A percentile compares a stretch with the other conserved stretches of the same genome.
Evolutionary conservation across 1,140 invertebrate species (phyloP).

Genomic region (Caenorhabditis brenneri): DNA sequence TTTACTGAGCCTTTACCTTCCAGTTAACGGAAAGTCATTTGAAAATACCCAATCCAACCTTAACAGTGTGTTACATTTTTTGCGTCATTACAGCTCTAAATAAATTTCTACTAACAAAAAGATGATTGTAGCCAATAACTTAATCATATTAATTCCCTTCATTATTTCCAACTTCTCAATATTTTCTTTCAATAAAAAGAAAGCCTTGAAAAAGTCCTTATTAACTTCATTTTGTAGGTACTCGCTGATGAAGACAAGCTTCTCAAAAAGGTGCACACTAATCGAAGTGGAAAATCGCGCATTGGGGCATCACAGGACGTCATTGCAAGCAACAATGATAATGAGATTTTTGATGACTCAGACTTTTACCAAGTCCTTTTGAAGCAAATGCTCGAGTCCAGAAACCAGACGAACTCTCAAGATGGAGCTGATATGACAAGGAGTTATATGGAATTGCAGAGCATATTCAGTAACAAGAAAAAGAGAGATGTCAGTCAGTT

Average conservation of each 20-base stretch:
- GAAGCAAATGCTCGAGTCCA: constrained; percentile 84
- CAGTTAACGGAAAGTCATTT: too few relatives aligned
- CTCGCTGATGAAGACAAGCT: constrained; percentile 57
- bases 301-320: constrained; percentile 42
- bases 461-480: constrained; percentile 81
- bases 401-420: constrained; percentile 80
- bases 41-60: too few relatives aligned
- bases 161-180: too few relatives aligned
- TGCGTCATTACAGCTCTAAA: too few relatives aligned
- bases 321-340: constrained; percentile 73
- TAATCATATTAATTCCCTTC: too few relatives aligned
- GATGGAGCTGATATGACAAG: constrained; percentile 77
- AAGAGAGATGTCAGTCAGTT: constrained; percentile 72
- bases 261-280: constrained; percentile 57
- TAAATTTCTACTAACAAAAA: too few relatives aligned
- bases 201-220: neutral
- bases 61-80: too few relatives aligned
- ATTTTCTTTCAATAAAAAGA: neutral
- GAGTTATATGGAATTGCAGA: constrained; percentile 88
- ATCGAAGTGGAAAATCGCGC: constrained; percentile 55
- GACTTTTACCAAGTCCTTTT: constrained; percentile 94
- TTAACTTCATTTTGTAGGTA: constrained; percentile 48
- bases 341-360: constrained; percentile 91
- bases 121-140: too few relatives aligned
- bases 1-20: too few relatives aligned